Evolutionary conservation across 2,888 invertebrate species (phyloP).

Genomic region (Chironomus tentans): DNA sequence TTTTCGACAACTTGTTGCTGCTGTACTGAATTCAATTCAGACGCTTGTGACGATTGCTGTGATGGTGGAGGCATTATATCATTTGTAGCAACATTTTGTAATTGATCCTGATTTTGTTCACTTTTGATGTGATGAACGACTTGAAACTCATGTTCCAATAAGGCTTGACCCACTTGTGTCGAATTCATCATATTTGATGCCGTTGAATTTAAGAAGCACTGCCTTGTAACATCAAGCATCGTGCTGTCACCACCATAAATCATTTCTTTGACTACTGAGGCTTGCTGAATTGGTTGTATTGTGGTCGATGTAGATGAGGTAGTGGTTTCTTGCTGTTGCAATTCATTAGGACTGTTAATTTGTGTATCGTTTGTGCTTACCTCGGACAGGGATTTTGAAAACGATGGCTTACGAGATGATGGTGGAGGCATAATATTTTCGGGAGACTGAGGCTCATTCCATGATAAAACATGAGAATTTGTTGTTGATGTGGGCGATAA

Average conservation of each 20-base stretch:
- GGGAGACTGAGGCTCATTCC: not conserved
- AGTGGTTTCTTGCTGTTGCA: not conserved
- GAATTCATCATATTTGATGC: not conserved
- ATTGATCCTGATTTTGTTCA: slow-evolving; percentile 10
- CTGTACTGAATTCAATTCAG: not conserved
- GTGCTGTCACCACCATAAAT: not conserved
- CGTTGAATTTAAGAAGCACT: not conserved
- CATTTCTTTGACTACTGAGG: not conserved
- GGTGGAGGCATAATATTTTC: slow-evolving; percentile 16
- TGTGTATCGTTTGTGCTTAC: not conserved
- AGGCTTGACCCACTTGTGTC: slow-evolving; percentile 1
- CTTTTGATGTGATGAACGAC: slow-evolving; percentile 1
- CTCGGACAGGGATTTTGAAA: not conserved
- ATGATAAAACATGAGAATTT: not conserved
- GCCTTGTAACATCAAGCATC: not conserved
- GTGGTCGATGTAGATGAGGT: not conserved
- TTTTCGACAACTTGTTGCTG: slow-evolving; percentile 22
- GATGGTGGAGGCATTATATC: not conserved
- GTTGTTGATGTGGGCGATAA: not conserved
- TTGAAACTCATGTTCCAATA: not conserved
- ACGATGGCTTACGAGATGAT: not conserved
- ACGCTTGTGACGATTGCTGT: not conserved
- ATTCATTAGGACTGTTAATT: not conserved
- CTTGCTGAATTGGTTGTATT: not conserved
- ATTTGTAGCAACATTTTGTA: not conserved